phyloP scores from a whole-genome alignment of 2,113 vertebrate genomes.

The Ia io region DNA sequence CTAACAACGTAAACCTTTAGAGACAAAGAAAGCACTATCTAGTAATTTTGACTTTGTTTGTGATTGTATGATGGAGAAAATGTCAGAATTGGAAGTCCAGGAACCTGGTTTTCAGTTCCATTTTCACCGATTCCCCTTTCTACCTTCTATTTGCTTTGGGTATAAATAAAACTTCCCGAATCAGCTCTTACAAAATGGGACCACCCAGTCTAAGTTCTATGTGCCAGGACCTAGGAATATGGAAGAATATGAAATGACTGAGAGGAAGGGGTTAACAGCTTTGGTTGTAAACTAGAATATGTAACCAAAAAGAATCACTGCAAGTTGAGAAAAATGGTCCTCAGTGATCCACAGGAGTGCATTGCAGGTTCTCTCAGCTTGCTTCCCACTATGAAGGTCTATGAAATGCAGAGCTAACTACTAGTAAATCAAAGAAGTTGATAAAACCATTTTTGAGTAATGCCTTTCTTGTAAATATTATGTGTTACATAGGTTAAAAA shows the following conservation, averaged over 20 bases:
- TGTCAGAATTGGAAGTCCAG: neutral
- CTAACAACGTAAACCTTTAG: no score
- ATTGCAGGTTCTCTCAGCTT: neutral
- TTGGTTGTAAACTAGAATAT: neutral
- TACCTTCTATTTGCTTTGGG: neutral
- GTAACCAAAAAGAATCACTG: neutral
- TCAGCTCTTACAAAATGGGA: neutral
- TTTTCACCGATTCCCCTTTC: neutral
- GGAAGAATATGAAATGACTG: neutral
- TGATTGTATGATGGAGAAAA: neutral
- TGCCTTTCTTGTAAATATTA: neutral
- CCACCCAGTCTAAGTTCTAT: neutral
- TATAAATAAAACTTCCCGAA: neutral
- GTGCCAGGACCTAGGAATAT: no score
- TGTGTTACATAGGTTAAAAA: neutral
- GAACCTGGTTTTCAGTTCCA: neutral
- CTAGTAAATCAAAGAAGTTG: neutral
- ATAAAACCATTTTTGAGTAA: neutral
- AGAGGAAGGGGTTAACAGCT: neutral
- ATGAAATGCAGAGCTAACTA: neutral
- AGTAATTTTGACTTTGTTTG: neutral
- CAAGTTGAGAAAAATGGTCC: neutral
- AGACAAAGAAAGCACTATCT: no score
- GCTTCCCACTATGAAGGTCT: neutral
- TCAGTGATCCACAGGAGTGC: rapidly evolving